Percentiles rank a stretch among this genome's conserved stretches.
These are phyloP conservation scores for Nannospalax galili DNA, from an alignment of 2,113 vertebrate genomes.

Conservation along the genomic window DNA sequence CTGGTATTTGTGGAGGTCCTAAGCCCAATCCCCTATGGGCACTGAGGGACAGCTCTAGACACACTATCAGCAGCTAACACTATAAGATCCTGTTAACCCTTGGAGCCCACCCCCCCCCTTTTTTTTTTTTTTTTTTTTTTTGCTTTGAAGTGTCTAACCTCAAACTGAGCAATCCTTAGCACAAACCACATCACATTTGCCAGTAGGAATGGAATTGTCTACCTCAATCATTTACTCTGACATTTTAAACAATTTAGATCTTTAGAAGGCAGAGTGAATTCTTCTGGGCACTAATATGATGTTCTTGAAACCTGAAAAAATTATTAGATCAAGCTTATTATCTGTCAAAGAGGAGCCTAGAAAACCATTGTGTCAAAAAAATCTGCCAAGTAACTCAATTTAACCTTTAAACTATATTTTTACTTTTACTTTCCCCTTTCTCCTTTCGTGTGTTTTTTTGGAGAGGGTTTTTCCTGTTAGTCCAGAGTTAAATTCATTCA, in stretches of 20 bases:
- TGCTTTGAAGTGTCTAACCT: not conserved
- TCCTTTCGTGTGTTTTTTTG: not conserved
- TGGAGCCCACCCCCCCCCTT: not conserved
- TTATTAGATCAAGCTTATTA: conserved; percentile 40
- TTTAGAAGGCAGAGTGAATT: conserved; percentile 27
- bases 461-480: no score
- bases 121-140: not conserved
- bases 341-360: not conserved
- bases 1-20: not conserved
- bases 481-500: not conserved
- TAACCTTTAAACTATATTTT: not conserved
- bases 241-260: not conserved
- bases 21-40: not conserved
- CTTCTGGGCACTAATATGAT: not conserved
- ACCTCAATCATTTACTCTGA: not conserved
- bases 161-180: not conserved
- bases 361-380: not conserved
- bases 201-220: not conserved
- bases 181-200: not conserved
- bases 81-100: not conserved
- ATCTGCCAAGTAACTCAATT: not conserved
- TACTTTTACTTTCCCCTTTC: not conserved
- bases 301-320: conserved; percentile 50
- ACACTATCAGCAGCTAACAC: fast-evolving
- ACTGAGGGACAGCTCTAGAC: not conserved